Evolutionary conservation across 2,888 invertebrate species (phyloP), one percentile per base, ranked within the genome.

Genomic region (Clivina fossor): DNA sequence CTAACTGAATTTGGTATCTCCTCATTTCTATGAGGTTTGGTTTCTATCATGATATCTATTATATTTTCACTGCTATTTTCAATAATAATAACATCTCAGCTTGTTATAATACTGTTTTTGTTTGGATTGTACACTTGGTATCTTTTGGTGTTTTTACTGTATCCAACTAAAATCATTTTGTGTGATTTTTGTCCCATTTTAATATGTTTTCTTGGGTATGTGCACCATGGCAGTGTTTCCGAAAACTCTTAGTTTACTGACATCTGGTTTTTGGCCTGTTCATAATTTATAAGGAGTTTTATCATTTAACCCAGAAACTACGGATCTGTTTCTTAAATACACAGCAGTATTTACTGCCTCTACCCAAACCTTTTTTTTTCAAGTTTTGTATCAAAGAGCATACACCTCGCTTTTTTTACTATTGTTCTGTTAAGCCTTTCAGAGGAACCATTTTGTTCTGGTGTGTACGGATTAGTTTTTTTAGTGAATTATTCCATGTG

Each of bases 401-500:
- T 3, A 61, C 58, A 46, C 9, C 63, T 49, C 5, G 64, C 64
- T 11, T 48, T 54, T 18, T 66, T 63, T 13, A 65, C 60, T 1
- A 67, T 28, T 4, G 64, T 67, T 4, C 62, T 32, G 24, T 66
- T 66, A 15, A 60, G 20, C 30, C 66, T 26, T 48, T 69, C 66
- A n/a, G n/a, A n/a, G n/a, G n/a, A n/a, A n/a, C n/a, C n/a, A n/a
- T n/a, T n/a, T n/a, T n/a, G n/a, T n/a, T n/a, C n/a, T n/a, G n/a
- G n/a, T n/a, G n/a, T n/a, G n/a, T n/a, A n/a, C n/a, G n/a, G n/a
- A n/a, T n/a, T n/a, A n/a, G n/a, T n/a, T n/a, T n/a, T n/a, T n/a
- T n/a, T n/a, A n/a, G n/a, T n/a, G n/a, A n/a, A n/a, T n/a, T n/a
- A n/a, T 43, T 32, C 53, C 44, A 9, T 30, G 15, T 8, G 16